Evolutionary conservation across 1,140 invertebrate genomes (phyloP), one percentile per base, ranked within the genome.

Genomic region (Drosophila nigrodunni): DNA sequence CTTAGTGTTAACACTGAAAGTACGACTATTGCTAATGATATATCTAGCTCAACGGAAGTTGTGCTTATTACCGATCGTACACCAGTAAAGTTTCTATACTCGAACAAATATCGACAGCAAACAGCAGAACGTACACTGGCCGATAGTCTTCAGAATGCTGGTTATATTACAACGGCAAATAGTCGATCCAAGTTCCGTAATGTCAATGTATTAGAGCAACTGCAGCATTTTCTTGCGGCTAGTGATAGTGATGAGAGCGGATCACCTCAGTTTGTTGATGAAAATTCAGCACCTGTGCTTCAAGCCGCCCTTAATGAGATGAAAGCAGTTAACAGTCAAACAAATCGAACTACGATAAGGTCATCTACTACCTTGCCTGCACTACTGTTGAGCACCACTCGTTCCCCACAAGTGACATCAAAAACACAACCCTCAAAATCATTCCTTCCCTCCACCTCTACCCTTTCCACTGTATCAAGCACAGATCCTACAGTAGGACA

Each of bases 181-280:
- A 77, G 69, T 13, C 70, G 78, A 13, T 15, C 47, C 13, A 88
- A 79, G 44, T 77, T 73, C 7, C 74, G 61, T 44, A 64, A 64
- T 8, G 46, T 65, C 3, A 82, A 81, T 44, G 90, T 92, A 3
- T 44, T 92, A 5, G 90, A 92, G 47, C 90, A 92, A 15, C 65
- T 92, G 13, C 86, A 86, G 39, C 81, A 89, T 39, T 89, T 91
- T 44, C 74, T 92, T 0, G 64, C 83, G 3, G 79, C 77, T 13
- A 80, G 77, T 44, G 81, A 89, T 30, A 86, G 77, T 46, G 80
- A 92, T 57, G 90, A 92, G 50, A 92, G 83, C 37, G 79, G 76
- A 11, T 74, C 87, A 2, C 81, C 86, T n/a, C 90, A 81, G n/a
- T 92, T 92, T 67, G 90, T 92, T 13, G 78, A 92, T 52, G 90